phyloP scores from a whole-genome alignment of 2,888 invertebrate species.

The Dynastes grantii region DNA sequence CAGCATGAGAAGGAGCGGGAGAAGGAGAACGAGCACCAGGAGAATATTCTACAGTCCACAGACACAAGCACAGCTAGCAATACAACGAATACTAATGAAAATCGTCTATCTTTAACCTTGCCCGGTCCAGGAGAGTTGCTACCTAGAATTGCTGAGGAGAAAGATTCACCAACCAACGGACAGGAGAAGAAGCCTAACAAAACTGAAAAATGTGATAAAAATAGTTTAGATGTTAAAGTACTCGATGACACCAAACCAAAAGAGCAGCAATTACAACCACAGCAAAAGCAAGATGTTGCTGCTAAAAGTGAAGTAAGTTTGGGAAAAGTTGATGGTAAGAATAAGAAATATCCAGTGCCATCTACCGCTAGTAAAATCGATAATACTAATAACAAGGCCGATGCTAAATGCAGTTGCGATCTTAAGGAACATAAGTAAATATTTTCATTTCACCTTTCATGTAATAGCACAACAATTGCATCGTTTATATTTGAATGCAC shows the following conservation, averaged over 20 bases:
- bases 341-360: constrained; percentile 25
- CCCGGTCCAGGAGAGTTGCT: constrained; percentile 76
- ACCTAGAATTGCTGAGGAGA: constrained; percentile 91
- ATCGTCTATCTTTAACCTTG: constrained; percentile 70
- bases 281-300: neutral
- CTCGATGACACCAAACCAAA: constrained; percentile 17
- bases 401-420: constrained; percentile 3
- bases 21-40: constrained; percentile 44
- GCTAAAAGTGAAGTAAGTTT: constrained; percentile 11
- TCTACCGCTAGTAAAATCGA: constrained; percentile 7
- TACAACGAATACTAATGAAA: constrained; percentile 58
- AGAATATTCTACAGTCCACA: constrained; percentile 25
- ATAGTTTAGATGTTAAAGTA: constrained; percentile 7
- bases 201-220: constrained; percentile 43
- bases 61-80: constrained; percentile 20
- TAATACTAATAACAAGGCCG: constrained; percentile 14
- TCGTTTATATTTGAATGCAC: constrained; percentile 41
- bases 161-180: constrained; percentile 83
- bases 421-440: constrained; percentile 12
- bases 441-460: constrained; percentile 6
- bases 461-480: constrained; percentile 17
- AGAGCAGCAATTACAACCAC: neutral
- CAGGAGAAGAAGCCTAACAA: constrained; percentile 56
- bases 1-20: constrained; percentile 67
- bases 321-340: constrained; percentile 31